phyloP scores from a whole-genome alignment of 2,113 vertebrate species.

The Rhinoderma darwinii region DNA sequence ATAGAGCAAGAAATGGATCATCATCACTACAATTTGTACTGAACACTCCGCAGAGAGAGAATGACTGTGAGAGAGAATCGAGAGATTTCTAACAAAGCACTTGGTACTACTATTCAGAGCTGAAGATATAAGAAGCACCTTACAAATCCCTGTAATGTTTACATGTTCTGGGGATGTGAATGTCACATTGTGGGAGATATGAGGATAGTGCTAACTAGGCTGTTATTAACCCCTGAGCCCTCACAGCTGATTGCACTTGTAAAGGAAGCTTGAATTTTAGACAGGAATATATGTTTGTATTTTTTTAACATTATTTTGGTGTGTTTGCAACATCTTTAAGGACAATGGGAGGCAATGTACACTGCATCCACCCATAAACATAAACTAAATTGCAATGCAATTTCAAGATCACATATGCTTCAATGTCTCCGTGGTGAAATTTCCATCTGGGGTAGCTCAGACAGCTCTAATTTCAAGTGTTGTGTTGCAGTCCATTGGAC shows the following conservation, averaged over 20 bases:
- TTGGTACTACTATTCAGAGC: constrained; percentile 2
- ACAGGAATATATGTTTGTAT: constrained; percentile 63
- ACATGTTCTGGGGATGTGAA: constrained; percentile 18
- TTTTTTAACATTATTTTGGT: constrained; percentile 28
- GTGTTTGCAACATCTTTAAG: background rate
- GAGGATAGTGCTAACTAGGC: constrained; percentile 64
- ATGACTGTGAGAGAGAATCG: background rate
- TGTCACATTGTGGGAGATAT: constrained; percentile 6
- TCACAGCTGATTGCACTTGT: constrained; percentile 59
- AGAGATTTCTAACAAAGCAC: background rate
- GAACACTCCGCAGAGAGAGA: background rate
- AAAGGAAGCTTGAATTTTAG: constrained; percentile 60
- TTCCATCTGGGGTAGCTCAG: background rate
- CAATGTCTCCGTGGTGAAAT: too few relatives aligned
- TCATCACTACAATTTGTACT: background rate
- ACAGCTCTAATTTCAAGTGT: background rate
- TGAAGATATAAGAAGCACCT: constrained; percentile 6
- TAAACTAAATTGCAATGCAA: background rate
- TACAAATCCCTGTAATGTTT: constrained; percentile 41
- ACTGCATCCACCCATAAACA: background rate
- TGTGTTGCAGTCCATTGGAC: background rate
- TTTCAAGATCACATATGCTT: background rate
- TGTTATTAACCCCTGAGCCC: constrained; percentile 57
- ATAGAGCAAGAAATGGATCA: background rate
- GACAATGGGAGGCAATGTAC: background rate